Evolutionary conservation across 2,113 vertebrate species (phyloP).

Genomic region (Sisor rabdophorus): DNA sequence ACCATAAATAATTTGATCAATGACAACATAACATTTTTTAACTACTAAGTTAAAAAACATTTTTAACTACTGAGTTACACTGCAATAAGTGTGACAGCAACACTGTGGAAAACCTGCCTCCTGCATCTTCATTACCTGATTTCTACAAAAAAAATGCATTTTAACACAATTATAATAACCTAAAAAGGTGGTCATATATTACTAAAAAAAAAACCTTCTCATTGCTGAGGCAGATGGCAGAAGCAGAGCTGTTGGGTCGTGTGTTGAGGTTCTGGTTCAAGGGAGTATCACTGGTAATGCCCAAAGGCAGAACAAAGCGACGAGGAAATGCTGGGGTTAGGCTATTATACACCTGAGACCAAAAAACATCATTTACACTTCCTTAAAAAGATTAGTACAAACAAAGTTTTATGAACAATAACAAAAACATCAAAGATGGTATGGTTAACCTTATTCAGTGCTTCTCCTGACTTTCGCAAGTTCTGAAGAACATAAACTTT

Average conservation of each 20-base stretch:
- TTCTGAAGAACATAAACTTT: constrained; percentile 80
- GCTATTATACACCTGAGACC: constrained; percentile 72
- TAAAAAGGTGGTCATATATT: too few relatives aligned
- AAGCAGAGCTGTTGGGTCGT: constrained; percentile 69
- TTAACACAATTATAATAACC: too few relatives aligned
- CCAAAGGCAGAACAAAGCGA: constrained; percentile 85
- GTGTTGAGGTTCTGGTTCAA: constrained; percentile 76
- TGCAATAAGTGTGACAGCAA: too few relatives aligned
- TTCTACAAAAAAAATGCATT: too few relatives aligned
- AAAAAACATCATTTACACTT: background rate
- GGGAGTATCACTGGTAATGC: constrained; percentile 63
- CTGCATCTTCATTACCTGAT: too few relatives aligned
- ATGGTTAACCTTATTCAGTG: constrained; percentile 76
- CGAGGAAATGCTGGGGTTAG: constrained; percentile 65
- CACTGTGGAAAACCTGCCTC: too few relatives aligned
- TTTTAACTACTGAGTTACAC: too few relatives aligned
- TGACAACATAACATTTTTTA: too few relatives aligned
- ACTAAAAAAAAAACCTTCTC: constrained; percentile 68
- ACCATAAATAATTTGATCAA: too few relatives aligned
- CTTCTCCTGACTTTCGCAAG: constrained; percentile 77
- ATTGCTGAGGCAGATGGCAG: constrained; percentile 70
- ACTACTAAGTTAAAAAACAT: too few relatives aligned
- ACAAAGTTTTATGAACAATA: too few relatives aligned
- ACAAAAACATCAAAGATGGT: background rate
- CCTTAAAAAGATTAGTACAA: too few relatives aligned